Evolutionary conservation across 2,888 invertebrate species (phyloP).

Genomic region (Drosophila koepferae): DNA sequence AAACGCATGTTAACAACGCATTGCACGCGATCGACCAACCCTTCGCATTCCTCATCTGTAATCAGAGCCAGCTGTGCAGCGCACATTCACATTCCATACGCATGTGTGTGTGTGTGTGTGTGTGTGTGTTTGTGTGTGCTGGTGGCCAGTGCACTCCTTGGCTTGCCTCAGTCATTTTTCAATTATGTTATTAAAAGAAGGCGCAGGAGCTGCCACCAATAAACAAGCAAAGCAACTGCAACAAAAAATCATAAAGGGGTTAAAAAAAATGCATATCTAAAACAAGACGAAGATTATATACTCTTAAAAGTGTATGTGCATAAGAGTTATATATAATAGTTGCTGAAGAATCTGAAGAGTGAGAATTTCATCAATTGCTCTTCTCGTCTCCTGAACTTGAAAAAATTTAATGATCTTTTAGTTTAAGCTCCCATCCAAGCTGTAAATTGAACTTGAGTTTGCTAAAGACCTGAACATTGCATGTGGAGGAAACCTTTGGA

Average conservation of each 20-base stretch:
- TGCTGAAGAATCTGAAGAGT: no score
- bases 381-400: no score
- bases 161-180: slow-evolving; percentile 64
- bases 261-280: not conserved
- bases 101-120: slow-evolving; percentile 5
- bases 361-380: no score
- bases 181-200: slow-evolving; percentile 80
- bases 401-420: no score
- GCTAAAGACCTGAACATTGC: no score
- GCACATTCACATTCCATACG: slow-evolving; percentile 51
- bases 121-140: not conserved
- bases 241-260: not conserved
- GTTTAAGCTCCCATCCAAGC: no score
- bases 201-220: slow-evolving; percentile 47
- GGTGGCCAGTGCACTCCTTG: slow-evolving; percentile 25
- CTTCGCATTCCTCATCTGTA: slow-evolving; percentile 35
- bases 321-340: no score
- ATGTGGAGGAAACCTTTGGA: no score
- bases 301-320: not conserved
- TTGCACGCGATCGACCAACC: slow-evolving; percentile 70
- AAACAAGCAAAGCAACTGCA: slow-evolving; percentile 13
- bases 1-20: slow-evolving; percentile 70
- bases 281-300: not conserved
- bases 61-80: slow-evolving; percentile 60
- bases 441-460: no score